phyloP scores from a whole-genome alignment of 2,888 invertebrate species.

The Peribatodes rhomboidaria region DNA sequence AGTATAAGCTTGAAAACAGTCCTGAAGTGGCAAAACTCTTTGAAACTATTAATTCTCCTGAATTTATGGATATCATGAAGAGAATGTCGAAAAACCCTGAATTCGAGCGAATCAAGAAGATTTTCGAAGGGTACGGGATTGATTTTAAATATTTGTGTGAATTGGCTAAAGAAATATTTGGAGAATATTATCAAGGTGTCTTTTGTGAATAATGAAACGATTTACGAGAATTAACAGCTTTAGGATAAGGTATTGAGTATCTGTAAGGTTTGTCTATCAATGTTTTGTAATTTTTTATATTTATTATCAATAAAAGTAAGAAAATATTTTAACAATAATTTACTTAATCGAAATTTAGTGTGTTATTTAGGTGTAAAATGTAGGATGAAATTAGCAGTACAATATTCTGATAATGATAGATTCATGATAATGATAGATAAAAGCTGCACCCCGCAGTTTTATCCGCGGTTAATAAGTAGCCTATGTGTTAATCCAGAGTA shows the following conservation, averaged over 20 bases:
- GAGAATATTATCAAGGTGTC: conserved; percentile 54
- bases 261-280: no score
- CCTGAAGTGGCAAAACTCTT: conserved; percentile 56
- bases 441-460: no score
- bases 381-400: no score
- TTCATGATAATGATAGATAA: no score
- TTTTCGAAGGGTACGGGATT: conserved; percentile 57
- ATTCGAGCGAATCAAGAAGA: conserved; percentile 54
- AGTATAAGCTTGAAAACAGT: conserved; percentile 55
- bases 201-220: conserved; percentile 48
- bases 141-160: conserved; percentile 55
- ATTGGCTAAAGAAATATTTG: conserved; percentile 54
- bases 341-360: no score
- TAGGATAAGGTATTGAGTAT: neutral
- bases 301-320: no score
- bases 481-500: no score
- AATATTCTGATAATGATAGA: no score
- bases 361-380: no score
- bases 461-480: no score
- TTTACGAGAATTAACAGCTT: neutral
- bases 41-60: conserved; percentile 56
- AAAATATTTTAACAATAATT: no score
- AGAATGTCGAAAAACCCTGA: conserved; percentile 57
- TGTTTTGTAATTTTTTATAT: no score
- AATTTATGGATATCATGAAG: conserved; percentile 58